These are phyloP conservation scores for Pseudomyrmex gracilis DNA, from an alignment of 1,140 invertebrate species.

Conservation along the genomic window DNA sequence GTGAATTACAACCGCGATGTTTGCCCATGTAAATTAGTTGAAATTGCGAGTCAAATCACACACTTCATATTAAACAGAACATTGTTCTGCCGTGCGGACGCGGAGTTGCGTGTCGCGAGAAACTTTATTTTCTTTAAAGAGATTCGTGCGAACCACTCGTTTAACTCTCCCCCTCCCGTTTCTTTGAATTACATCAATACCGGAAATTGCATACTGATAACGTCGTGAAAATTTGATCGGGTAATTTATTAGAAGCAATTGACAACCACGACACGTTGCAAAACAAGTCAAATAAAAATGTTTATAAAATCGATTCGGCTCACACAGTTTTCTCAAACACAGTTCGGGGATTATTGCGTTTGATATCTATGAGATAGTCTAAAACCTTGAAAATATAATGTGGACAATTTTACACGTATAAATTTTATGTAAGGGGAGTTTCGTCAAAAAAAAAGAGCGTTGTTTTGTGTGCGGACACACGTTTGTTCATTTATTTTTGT, in stretches of 20 bases:
- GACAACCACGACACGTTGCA: constrained; percentile 21
- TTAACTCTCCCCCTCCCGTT: too few relatives aligned
- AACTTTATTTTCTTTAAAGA: too few relatives aligned
- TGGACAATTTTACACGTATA: background rate
- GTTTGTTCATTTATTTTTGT: constrained; percentile 63
- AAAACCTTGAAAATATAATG: constrained; percentile 10
- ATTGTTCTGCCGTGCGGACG: constrained; percentile 21
- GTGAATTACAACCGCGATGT: background rate
- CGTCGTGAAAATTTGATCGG: background rate
- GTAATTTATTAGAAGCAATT: constrained; percentile 36
- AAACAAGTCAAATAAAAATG: constrained; percentile 35
- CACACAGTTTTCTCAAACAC: constrained; percentile 13
- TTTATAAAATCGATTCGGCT: constrained; percentile 5
- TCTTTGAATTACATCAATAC: constrained; percentile 15
- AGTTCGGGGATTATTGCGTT: background rate
- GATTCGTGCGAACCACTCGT: too few relatives aligned
- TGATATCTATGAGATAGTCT: constrained; percentile 3
- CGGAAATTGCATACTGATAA: background rate
- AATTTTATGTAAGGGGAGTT: background rate
- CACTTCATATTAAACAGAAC: background rate
- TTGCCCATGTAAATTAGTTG: constrained; percentile 4
- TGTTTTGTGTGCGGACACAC: background rate
- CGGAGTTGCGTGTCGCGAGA: background rate
- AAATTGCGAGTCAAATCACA: constrained; percentile 39
- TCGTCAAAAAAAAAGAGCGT: background rate